phyloP scores from a whole-genome alignment of 2,113 vertebrate species.

The Pygoscelis antarcticus region DNA sequence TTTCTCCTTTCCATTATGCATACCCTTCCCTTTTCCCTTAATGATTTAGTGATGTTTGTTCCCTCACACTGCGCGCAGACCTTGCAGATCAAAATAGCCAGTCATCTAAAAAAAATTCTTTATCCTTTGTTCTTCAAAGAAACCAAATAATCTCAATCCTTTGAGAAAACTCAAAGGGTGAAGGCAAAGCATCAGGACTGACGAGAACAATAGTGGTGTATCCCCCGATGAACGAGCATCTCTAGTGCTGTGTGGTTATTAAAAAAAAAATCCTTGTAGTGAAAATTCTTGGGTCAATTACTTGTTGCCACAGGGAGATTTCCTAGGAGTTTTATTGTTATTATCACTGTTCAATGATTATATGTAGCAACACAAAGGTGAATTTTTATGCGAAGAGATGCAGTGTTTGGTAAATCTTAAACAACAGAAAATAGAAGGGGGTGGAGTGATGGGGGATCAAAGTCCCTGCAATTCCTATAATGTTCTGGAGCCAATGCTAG shows the following conservation, averaged over 20 bases:
- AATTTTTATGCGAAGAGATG: conserved; percentile 13
- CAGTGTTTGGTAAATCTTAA: conserved; percentile 34
- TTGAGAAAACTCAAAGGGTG: conserved; percentile 75
- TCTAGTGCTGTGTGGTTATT: conserved; percentile 63
- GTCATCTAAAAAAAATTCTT: conserved; percentile 68
- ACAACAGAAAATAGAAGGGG: conserved; percentile 5
- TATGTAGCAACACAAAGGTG: conserved; percentile 38
- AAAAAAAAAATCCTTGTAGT: conserved; percentile 50
- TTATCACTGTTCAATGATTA: conserved; percentile 28
- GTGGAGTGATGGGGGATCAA: conserved; percentile 35
- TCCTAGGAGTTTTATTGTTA: conserved; percentile 53
- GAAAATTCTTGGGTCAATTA: conserved; percentile 73
- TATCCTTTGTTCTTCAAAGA: conserved; percentile 74
- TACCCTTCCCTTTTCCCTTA: conserved; percentile 62
- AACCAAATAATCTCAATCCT: conserved; percentile 73
- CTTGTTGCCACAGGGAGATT: conserved; percentile 69
- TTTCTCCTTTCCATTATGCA: conserved; percentile 69
- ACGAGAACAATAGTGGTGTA: conserved; percentile 66
- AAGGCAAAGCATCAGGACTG: conserved; percentile 68
- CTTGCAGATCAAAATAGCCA: conserved; percentile 75
- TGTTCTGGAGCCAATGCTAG: neutral
- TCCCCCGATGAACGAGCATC: conserved; percentile 53
- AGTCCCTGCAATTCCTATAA: neutral
- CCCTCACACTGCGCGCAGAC: conserved; percentile 68
- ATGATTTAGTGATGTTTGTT: conserved; percentile 76